These are phyloP conservation scores for Magallana nippona DNA, from an alignment of 2,888 invertebrate species.

Conservation along the genomic window DNA sequence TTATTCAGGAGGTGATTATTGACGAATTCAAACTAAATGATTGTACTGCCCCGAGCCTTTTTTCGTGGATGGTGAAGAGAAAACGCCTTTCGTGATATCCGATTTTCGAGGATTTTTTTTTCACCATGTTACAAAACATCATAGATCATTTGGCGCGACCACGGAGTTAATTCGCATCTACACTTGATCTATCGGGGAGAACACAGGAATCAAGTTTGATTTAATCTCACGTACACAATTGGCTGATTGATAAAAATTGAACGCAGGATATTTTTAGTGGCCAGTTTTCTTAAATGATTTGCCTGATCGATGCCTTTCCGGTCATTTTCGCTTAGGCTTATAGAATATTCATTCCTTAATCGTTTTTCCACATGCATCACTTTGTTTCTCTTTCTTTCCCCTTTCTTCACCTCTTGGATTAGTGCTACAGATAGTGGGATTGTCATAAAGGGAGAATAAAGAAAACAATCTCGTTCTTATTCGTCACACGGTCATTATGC, in stretches of 20 bases:
- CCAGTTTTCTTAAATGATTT: slow-evolving; percentile 25
- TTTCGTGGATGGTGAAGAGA: not conserved
- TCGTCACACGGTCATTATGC: too few species aligned
- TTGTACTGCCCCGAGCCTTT: not conserved
- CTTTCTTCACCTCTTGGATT: too few species aligned
- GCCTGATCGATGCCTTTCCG: slow-evolving; percentile 1
- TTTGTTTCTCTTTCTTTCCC: not conserved
- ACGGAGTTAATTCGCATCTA: slow-evolving; percentile 15
- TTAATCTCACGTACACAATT: slow-evolving; percentile 30
- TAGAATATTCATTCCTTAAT: slow-evolving; percentile 18
- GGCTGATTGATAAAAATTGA: slow-evolving; percentile 32
- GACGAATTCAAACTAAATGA: not conserved
- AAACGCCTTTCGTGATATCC: slow-evolving; percentile 22
- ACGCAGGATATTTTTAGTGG: slow-evolving; percentile 21
- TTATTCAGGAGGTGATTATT: not conserved
- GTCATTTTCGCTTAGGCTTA: slow-evolving; percentile 10
- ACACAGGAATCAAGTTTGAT: slow-evolving; percentile 30
- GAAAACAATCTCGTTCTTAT: too few species aligned
- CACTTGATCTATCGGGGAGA: not conserved
- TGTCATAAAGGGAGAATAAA: too few species aligned
- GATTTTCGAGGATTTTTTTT: not conserved
- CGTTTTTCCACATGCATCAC: slow-evolving; percentile 2
- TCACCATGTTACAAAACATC: not conserved
- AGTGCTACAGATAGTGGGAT: too few species aligned
- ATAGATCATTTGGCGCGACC: slow-evolving; percentile 32